These are phyloP conservation scores for Trichacis sp. DNA, from an alignment of 2,888 invertebrate species.

Conservation along the genomic window DNA sequence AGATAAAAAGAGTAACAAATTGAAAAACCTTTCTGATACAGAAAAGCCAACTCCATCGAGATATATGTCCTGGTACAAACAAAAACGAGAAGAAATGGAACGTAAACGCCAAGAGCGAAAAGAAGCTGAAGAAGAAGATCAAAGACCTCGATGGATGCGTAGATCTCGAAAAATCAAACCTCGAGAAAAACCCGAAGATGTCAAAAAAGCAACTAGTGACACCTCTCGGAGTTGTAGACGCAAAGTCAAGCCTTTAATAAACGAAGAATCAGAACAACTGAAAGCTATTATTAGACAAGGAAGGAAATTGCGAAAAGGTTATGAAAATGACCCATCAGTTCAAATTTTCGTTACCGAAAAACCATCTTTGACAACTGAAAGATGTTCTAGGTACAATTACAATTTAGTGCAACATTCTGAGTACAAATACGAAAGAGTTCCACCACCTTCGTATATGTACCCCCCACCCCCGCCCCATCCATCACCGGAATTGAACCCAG, in stretches of 20 bases:
- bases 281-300: slow-evolving; percentile 67
- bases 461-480: slow-evolving; percentile 60
- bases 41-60: slow-evolving; percentile 48
- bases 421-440: slow-evolving; percentile 76
- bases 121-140: slow-evolving; percentile 51
- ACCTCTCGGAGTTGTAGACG: slow-evolving; percentile 44
- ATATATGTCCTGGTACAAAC: slow-evolving; percentile 67
- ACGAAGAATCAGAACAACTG: slow-evolving; percentile 65
- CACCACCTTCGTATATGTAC: slow-evolving; percentile 61
- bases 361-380: slow-evolving; percentile 67
- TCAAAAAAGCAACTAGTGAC: slow-evolving; percentile 12
- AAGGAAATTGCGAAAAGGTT: slow-evolving; percentile 68
- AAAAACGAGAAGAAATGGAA: slow-evolving; percentile 62
- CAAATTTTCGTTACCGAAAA: slow-evolving; percentile 60
- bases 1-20: slow-evolving; percentile 17
- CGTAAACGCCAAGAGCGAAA: slow-evolving; percentile 44
- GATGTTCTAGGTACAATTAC: slow-evolving; percentile 76
- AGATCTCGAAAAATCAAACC: slow-evolving; percentile 22
- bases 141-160: slow-evolving; percentile 52
- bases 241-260: slow-evolving; percentile 61
- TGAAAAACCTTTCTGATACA: slow-evolving; percentile 12
- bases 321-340: slow-evolving; percentile 55
- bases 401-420: slow-evolving; percentile 83
- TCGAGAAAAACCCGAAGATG: slow-evolving; percentile 9
- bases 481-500: slow-evolving; percentile 56